Base-by-base conservation (phyloP, 1,140 invertebrate genomes). In the Stegodyphus mimosarum region DNA sequence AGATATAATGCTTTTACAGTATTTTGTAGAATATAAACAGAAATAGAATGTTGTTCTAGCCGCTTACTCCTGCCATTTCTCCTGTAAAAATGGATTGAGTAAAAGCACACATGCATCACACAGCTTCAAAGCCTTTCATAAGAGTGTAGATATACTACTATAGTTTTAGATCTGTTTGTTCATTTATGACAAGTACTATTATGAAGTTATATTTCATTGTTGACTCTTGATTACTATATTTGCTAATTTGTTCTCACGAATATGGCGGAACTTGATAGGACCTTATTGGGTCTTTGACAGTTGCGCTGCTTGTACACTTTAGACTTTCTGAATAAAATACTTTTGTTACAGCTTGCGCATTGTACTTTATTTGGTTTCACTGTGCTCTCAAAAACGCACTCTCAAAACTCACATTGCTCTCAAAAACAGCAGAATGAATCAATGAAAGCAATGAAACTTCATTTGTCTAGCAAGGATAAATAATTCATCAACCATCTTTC, bases 261-360 rank as follows among this genome's bases (percentile, higher is more conserved):
- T n/a, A 70, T 51, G 33, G 55, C 18, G 77, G 51, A 79, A 63
- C 79, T 81, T 15, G 33, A 71, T 11, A 17, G 64, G 70, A 18
- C 9, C 71, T 74, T n/a, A 60, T 67, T 50, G 33, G 10, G 53
- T 55, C 72, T 83, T 74, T 11, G 10, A 52, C 11, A 66, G 80
- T 83, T 83, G 60, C 71, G 33, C 60, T 50, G 71, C 11, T 81
- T 83, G 79, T 83, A 83, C 70, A 83, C 51, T 74, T 83, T 83
- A 83, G 80, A 66, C 80, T 81, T 81, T 81, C 69, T 81, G 71
- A 83, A 83, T 83, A 83, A 83, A 83, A 83, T 83, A 83, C 70
- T 83, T 83, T 83, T 83, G 71, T 83, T 83, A 66, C 73, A 74
- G 6, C 10, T 83, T 15, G 15, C 11, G 11, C 33, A 1, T 33